Base-by-base conservation (phyloP, 2,888 invertebrate species). In the Hylaea fasciaria region DNA sequence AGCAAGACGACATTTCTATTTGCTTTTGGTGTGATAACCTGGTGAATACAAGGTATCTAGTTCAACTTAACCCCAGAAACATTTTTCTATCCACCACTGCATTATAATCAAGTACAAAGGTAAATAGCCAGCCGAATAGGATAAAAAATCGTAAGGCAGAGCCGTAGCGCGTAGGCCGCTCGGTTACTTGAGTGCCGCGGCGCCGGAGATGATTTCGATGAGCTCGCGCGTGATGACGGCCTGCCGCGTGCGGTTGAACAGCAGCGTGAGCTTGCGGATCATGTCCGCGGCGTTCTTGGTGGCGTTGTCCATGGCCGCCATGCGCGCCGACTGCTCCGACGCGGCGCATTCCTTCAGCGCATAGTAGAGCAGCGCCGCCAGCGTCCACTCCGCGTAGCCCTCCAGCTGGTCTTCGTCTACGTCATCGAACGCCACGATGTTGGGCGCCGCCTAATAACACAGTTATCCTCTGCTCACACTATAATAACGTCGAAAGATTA, bases 191-290 rank as follows among this genome's bases (percentile, higher is more conserved):
- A 96, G 91, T 47, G 96, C 96, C 28, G 97, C 95, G 45, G 97
- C 97, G 71, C 97, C 97, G 51, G 97, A 97, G 78, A 97, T 97
- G 87, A 97, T 97, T 93, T 97, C 97, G 78, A 97, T 97, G 72
- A 97, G 93, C 82, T 97, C 97, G 72, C 96, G 93, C 40, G 97
- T 97, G 87, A 97, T 97, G 79, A 97, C 97, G 57, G 96, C 94
- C 83, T 96, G 96, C 69, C 96, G 92, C 35, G 96, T 96, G 72
- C 96, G 91, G 91, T 96, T 96, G 93, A 94, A 96, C 14, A 95
- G 93, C 71, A 96, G 84, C 0, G 95, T 95, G 61, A 96, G 89
- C 74, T 95, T 95, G 76, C 94, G 94, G 78, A 96, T 96, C 96
- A 96, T 96, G 70, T 96, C 96, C 49, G 94, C 95, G 4, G 96